Base-by-base conservation (phyloP, 2,888 invertebrate species). In the Netelia fuscicornis region DNA sequence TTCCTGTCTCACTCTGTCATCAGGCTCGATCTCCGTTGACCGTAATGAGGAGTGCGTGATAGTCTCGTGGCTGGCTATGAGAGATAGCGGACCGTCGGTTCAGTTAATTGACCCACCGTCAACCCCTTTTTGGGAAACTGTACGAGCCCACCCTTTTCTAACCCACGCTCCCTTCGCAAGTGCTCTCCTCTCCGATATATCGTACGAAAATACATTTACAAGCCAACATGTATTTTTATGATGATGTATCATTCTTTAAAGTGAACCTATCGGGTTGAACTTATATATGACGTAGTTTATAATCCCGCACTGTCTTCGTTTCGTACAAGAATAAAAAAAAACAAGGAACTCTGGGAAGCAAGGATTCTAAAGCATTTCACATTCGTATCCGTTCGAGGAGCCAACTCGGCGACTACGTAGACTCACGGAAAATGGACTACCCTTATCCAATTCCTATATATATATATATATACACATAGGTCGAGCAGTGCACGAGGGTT, bases 21-120 rank as follows among this genome's bases (percentile, higher is more conserved):
- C 68, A 20, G 56, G 37, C 72, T 64, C 79, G 65, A 65, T 71
- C 62, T 68, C 89, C 89, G 89, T 86, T 87, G 89, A 87, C 90
- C 90, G 91, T 92, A 92, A 92, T 91, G 92, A 91, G 92, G 17
- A 23, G 90, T 90, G 92, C 91, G 90, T 89, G 90, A 87, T 87
- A 88, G 90, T 89, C 89, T 88, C 89, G 88, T 88, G 89, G 89
- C 92, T 91, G 92, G 89, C 85, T 88, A 87, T 89, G 89, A 87
- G 91, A 92, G 92, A 92, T 92, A 91, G 92, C 91, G 88, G 87
- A 88, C 87, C 82, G 88, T 87, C 90, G 90, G 90, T 89, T 88
- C 91, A 90, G 89, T 91, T 92, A 92, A 92, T 92, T 91, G 91
- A 89, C 90, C 88, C 60, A 72, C 83, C 74, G 84, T 88, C 81